phyloP scores from a whole-genome alignment of 2,113 vertebrate species.

The Oreochromis aureus region DNA sequence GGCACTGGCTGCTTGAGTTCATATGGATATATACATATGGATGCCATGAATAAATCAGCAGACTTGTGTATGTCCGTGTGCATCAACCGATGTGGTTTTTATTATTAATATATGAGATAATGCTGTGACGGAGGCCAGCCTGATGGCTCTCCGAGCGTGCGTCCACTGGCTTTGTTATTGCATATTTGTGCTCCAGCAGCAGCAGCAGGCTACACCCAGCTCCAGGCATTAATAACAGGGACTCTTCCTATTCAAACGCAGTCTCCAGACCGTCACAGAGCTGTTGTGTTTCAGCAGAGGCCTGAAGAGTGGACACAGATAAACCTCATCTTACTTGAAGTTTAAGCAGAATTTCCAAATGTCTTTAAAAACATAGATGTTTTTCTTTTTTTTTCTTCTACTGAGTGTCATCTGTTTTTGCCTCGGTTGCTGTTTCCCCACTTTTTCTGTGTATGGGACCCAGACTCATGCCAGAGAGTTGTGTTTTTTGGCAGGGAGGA shows the following conservation, averaged over 20 bases:
- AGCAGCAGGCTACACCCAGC: conserved; percentile 55
- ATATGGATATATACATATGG: not conserved
- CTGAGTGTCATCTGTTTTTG: conserved; percentile 49
- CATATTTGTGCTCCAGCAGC: conserved; percentile 58
- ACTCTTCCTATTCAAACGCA: conserved; percentile 22
- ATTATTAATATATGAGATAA: conserved; percentile 1
- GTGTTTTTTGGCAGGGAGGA: conserved; percentile 64
- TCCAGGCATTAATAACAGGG: conserved; percentile 45
- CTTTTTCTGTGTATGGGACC: conserved; percentile 30
- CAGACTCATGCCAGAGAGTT: conserved; percentile 53
- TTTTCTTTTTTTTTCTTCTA: not conserved
- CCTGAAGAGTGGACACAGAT: not conserved
- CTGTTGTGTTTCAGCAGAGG: not conserved
- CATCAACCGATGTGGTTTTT: not conserved
- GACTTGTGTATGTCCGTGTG: not conserved
- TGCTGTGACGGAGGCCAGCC: conserved; percentile 21
- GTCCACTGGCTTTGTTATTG: conserved; percentile 55
- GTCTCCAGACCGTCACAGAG: not conserved
- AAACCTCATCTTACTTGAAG: not conserved
- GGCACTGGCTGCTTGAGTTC: not conserved
- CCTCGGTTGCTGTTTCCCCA: conserved; percentile 13
- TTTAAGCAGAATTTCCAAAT: not conserved
- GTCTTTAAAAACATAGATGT: not conserved
- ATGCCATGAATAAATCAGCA: conserved; percentile 6
- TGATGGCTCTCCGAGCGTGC: conserved; percentile 32